Evolutionary conservation across 1,140 invertebrate species (phyloP).

Genomic region (Mactra quadrangularis): DNA sequence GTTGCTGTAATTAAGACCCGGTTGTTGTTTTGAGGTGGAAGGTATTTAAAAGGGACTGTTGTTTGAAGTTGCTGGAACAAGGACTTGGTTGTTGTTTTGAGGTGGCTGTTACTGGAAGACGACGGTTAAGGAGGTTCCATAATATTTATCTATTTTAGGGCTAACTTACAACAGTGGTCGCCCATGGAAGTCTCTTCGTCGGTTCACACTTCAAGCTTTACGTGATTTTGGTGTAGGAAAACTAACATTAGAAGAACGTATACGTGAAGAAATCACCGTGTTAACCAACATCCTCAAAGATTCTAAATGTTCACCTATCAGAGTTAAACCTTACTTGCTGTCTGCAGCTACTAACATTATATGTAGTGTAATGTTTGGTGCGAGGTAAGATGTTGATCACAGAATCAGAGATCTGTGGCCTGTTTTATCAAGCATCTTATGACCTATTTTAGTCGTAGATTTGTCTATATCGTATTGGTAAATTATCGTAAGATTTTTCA

Average conservation of each 20-base stretch:
- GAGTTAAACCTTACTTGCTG: slow-evolving; percentile 66
- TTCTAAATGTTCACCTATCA: slow-evolving; percentile 57
- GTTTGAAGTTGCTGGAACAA: no score
- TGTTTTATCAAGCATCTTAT: no score
- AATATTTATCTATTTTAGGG: slow-evolving; percentile 60
- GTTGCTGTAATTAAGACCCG: no score
- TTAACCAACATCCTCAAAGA: slow-evolving; percentile 61
- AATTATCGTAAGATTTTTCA: no score
- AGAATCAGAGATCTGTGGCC: no score
- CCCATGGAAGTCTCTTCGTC: slow-evolving; percentile 84
- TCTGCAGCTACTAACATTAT: slow-evolving; percentile 74
- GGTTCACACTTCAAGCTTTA: slow-evolving; percentile 94
- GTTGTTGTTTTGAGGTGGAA: no score
- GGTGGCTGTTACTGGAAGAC: no score
- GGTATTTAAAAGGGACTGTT: no score
- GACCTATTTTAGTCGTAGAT: no score
- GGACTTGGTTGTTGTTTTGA: no score
- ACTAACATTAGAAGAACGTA: slow-evolving; percentile 70
- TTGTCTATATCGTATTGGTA: no score
- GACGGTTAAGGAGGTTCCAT: no score
- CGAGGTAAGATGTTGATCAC: slow-evolving; percentile 58
- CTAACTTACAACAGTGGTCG: slow-evolving; percentile 72
- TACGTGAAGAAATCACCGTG: slow-evolving; percentile 70
- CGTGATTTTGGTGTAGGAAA: slow-evolving; percentile 91
- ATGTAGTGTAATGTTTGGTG: slow-evolving; percentile 75